These are phyloP conservation scores for Antheraea assamensis DNA, from an alignment of 2,888 invertebrate species.

Conservation along the genomic window DNA sequence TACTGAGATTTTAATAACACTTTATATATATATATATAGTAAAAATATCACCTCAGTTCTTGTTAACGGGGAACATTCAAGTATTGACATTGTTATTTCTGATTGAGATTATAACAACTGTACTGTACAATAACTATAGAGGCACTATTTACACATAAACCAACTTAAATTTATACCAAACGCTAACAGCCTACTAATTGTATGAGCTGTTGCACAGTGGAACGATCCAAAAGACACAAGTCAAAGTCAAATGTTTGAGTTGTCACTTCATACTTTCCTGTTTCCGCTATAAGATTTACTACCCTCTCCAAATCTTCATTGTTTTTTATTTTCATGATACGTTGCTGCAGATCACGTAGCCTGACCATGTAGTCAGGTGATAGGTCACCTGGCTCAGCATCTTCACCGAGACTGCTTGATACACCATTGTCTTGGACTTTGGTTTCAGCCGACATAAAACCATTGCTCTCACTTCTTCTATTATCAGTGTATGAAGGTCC, in stretches of 20 bases:
- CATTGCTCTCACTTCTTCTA: slow-evolving; percentile 69
- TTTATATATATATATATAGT: slow-evolving; percentile 11
- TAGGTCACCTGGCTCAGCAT: slow-evolving; percentile 76
- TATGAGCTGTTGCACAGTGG: slow-evolving; percentile 90
- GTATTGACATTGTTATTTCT: slow-evolving; percentile 11
- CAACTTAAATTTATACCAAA: slow-evolving; percentile 22
- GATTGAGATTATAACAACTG: slow-evolving; percentile 31
- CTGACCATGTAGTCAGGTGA: slow-evolving; percentile 89
- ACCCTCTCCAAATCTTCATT: slow-evolving; percentile 92
- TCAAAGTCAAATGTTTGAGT: slow-evolving; percentile 96
- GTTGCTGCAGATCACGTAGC: slow-evolving; percentile 90
- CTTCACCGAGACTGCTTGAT: slow-evolving; percentile 78
- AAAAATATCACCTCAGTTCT: slow-evolving; percentile 21
- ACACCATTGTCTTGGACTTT: slow-evolving; percentile 80
- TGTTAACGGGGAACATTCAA: slow-evolving; percentile 10
- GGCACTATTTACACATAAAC: slow-evolving; percentile 49
- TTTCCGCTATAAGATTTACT: slow-evolving; percentile 94
- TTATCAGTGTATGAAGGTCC: slow-evolving; percentile 58
- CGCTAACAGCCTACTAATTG: slow-evolving; percentile 79
- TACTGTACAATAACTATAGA: slow-evolving; percentile 38
- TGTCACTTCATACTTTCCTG: slow-evolving; percentile 93
- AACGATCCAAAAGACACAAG: slow-evolving; percentile 91
- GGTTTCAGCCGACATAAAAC: slow-evolving; percentile 69
- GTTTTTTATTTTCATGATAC: slow-evolving; percentile 93
- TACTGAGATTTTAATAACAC: slow-evolving; percentile 11